Evolutionary conservation across 1,140 invertebrate species (phyloP), one percentile per base, ranked within the genome.

Genomic region (Drosophila albomicans): DNA sequence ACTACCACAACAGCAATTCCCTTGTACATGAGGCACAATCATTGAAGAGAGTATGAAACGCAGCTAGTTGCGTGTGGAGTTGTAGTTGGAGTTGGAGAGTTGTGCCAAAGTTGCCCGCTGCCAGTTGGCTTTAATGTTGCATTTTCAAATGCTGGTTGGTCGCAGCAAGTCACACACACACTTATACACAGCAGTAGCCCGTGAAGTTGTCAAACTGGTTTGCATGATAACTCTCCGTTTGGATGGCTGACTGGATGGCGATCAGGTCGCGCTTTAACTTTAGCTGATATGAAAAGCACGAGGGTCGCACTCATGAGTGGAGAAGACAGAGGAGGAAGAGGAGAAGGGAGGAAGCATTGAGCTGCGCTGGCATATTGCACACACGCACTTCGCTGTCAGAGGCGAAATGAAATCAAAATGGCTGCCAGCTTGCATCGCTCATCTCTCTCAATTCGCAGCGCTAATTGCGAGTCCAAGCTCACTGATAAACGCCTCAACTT

Each of bases 121-220:
- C 68, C 76, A 76, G 84, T 86, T 87, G 76, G 82, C 82, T 87
- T 87, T 78, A 73, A 88, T 88, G 85, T 89, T 88, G 85, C 85
- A 88, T 89, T 88, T 87, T 88, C 86, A 89, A 89, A 89, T 90
- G 85, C 86, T 89, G 85, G 86, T 89, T 88, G 85, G 85, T 81
- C 54, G 86, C 57, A 52, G 85, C 62, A 71, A 81, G 64, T 68
- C 45, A 61, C 38, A 59, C n/a, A 51, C 43, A 57, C 20, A 30
- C 45, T 46, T 7, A 30, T 25, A 78, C 32, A 77, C 41, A 56
- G 43, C 28, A 45, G 52, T 79, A 46, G 56, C 51, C 63, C 64
- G 75, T 57, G 66, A 88, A 88, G 72, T 78, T 54, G 86, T 84
- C 82, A 91, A 89, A 89, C 86, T 89, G 86, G 86, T 89, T 89